A percentile compares a stretch with the other conserved stretches of the same genome.
phyloP scores from a whole-genome alignment of 2,888 invertebrate genomes.

The Chrysolina americana region DNA sequence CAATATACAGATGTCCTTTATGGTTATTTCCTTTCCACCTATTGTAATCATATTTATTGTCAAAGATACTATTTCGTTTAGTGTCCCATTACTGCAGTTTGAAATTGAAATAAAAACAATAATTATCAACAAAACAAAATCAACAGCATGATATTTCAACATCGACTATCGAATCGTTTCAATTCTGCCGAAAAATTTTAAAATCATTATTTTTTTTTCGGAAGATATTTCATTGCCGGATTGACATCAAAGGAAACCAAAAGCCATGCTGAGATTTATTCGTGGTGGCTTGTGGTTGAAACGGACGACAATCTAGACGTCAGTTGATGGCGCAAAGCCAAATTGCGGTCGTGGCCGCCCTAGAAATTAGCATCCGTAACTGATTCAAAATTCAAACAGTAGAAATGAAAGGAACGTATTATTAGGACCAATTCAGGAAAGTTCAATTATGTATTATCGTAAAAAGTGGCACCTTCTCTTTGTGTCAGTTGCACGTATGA shows the following conservation, averaged over 20 bases:
- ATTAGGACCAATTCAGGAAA: not conserved
- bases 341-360: slow-evolving; percentile 43
- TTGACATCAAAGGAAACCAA: slow-evolving; percentile 13
- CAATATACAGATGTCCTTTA: no score
- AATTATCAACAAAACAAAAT: no score
- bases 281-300: slow-evolving; percentile 41
- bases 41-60: no score
- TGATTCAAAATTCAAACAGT: slow-evolving; percentile 2
- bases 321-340: slow-evolving; percentile 45
- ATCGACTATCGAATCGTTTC: no score
- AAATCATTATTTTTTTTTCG: not conserved
- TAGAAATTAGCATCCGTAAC: slow-evolving; percentile 7
- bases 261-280: slow-evolving; percentile 15
- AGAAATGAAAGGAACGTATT: not conserved
- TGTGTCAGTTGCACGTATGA: not conserved
- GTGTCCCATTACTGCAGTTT: no score
- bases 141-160: no score
- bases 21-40: no score
- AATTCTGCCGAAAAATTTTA: no score
- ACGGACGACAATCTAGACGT: slow-evolving; percentile 50
- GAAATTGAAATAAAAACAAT: no score
- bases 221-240: not conserved
- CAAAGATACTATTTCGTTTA: no score
- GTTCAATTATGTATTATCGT: not conserved
- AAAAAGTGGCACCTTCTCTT: not conserved